These are phyloP conservation scores for Colostygia pectinataria DNA, from an alignment of 2,888 invertebrate species.

Conservation along the genomic window DNA sequence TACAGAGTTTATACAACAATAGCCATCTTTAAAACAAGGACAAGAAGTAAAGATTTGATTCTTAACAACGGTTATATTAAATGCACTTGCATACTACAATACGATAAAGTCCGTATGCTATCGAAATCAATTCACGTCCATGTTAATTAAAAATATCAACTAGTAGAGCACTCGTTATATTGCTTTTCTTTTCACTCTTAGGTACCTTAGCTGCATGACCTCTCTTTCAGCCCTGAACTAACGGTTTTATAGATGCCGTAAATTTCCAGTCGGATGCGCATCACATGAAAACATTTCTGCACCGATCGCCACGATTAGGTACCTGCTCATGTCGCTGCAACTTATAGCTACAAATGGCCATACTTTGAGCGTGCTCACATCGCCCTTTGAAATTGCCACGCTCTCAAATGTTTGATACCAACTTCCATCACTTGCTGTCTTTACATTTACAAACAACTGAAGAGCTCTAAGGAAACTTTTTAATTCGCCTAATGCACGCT, in stretches of 20 bases:
- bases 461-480: constrained; percentile 68
- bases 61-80: no score
- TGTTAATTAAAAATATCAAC: background rate
- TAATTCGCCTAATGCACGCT: constrained; percentile 81
- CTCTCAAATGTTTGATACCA: constrained; percentile 75
- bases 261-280: constrained; percentile 50
- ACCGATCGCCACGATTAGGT: constrained; percentile 64
- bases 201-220: background rate
- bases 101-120: no score
- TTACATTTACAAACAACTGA: constrained; percentile 70
- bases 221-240: background rate
- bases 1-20: no score
- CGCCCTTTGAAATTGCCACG: constrained; percentile 66
- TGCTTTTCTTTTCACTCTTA: background rate
- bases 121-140: background rate
- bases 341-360: constrained; percentile 59
- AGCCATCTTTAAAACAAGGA: no score
- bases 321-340: constrained; percentile 58
- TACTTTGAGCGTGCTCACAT: constrained; percentile 74
- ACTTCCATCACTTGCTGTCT: constrained; percentile 61
- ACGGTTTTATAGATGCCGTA: constrained; percentile 27
- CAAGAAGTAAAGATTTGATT: no score
- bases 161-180: background rate
- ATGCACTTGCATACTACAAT: no score
- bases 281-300: constrained; percentile 67